Evolutionary conservation across 2,113 vertebrate species (phyloP).

Genomic region (Steatornis caripensis): DNA sequence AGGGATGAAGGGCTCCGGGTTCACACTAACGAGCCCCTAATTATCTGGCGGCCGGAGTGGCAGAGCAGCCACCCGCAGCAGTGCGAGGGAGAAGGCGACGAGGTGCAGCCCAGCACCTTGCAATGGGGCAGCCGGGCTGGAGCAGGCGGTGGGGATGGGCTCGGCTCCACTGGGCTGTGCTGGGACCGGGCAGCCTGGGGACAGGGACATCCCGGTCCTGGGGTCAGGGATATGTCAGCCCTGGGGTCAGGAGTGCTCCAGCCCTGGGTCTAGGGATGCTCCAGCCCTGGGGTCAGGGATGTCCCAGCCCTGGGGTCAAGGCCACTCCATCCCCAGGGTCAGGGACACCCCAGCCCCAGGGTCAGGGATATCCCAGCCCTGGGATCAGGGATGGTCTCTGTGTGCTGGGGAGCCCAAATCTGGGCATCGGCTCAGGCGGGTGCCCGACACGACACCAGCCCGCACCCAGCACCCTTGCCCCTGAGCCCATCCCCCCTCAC

Average conservation of each 20-base stretch:
- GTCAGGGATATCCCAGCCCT: no score
- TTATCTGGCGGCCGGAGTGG: background rate
- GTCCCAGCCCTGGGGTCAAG: background rate
- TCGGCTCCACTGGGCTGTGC: background rate
- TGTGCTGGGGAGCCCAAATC: background rate
- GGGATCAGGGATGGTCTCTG: background rate
- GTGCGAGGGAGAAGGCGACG: accelerated
- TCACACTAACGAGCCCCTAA: background rate
- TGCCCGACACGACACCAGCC: background rate
- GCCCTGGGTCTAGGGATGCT: background rate
- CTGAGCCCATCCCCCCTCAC: background rate
- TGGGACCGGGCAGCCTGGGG: background rate
- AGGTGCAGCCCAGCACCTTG: background rate
- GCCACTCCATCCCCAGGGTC: background rate
- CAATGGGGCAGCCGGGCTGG: background rate
- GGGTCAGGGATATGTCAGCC: no score
- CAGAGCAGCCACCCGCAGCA: background rate
- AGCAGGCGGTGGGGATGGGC: background rate
- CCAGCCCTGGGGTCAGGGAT: accelerated
- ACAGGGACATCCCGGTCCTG: accelerated
- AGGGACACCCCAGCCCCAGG: accelerated
- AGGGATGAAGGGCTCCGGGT: background rate
- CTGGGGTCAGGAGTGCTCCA: background rate
- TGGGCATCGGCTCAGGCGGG: background rate
- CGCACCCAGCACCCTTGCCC: background rate